phyloP scores from a whole-genome alignment of 2,113 vertebrate species.

The Ictalurus punctatus region DNA sequence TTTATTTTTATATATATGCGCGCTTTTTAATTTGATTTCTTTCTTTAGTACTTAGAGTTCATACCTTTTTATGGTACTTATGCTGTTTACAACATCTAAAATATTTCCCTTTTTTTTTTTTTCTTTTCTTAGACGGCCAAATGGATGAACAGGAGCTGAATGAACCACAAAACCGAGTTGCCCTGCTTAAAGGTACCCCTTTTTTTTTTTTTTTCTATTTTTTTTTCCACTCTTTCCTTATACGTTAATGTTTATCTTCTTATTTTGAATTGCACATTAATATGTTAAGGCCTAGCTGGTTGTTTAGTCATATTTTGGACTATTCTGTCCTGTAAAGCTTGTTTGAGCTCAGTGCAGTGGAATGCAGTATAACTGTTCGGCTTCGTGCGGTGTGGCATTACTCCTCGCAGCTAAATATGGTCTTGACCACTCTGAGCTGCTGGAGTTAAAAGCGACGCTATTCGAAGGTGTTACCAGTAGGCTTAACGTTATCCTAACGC shows the following conservation, averaged over 20 bases:
- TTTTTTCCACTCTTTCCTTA: no score
- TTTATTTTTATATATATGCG: no score
- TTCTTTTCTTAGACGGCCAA: conserved; percentile 80
- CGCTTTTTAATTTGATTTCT: no score
- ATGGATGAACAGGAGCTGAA: conserved; percentile 97
- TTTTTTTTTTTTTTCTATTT: background rate
- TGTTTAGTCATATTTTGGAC: conserved; percentile 16
- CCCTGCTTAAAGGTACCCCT: conserved; percentile 88
- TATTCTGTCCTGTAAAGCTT: background rate
- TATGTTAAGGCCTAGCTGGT: background rate
- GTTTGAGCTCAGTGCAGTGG: conserved; percentile 22
- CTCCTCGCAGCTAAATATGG: conserved; percentile 46
- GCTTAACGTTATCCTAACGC: background rate
- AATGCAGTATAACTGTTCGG: background rate
- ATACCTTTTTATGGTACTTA: background rate
- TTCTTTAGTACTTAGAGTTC: background rate
- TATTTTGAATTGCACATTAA: background rate
- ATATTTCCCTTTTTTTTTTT: background rate
- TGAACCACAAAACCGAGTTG: conserved; percentile 89
- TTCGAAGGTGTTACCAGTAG: background rate
- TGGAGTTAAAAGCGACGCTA: background rate
- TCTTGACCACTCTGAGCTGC: background rate
- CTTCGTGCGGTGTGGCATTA: background rate
- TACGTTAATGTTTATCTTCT: background rate
- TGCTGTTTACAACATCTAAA: background rate